phyloP scores from a whole-genome alignment of 2,797 vertebrate genomes.

The Coendou prehensilis region DNA sequence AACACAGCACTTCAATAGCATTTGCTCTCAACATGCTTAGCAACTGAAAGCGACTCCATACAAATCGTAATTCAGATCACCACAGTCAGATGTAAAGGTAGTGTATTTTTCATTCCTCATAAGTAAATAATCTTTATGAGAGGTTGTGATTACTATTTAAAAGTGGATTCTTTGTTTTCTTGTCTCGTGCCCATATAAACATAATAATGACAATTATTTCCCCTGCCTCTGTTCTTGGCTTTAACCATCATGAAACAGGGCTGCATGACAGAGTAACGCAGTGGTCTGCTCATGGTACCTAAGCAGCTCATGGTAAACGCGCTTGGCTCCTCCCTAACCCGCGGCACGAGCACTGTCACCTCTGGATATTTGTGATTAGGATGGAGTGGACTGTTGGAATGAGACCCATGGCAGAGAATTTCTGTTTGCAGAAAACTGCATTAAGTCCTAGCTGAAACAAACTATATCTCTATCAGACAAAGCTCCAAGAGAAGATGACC shows the following conservation, averaged over 20 bases:
- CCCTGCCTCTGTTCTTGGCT: background rate
- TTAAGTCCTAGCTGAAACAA: background rate
- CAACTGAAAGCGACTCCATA: background rate
- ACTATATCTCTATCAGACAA: background rate
- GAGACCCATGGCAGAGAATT: background rate
- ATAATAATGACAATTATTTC: background rate
- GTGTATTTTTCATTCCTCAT: background rate
- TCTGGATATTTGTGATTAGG: background rate
- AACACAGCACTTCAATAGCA: background rate
- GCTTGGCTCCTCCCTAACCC: rapidly evolving
- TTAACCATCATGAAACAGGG: background rate
- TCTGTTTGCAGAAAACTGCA: background rate
- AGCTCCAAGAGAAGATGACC: background rate
- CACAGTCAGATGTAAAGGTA: background rate
- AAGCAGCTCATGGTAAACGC: background rate
- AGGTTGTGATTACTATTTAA: background rate
- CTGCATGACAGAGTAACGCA: too few relatives aligned
- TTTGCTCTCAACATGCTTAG: background rate
- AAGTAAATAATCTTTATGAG: background rate
- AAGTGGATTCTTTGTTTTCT: background rate
- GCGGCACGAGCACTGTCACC: rapidly evolving
- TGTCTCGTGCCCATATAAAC: background rate
- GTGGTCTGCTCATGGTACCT: background rate
- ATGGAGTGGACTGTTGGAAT: background rate
- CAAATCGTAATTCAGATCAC: background rate